phyloP scores from a whole-genome alignment of 2,888 invertebrate species.

The Limnephilus marmoratus region DNA sequence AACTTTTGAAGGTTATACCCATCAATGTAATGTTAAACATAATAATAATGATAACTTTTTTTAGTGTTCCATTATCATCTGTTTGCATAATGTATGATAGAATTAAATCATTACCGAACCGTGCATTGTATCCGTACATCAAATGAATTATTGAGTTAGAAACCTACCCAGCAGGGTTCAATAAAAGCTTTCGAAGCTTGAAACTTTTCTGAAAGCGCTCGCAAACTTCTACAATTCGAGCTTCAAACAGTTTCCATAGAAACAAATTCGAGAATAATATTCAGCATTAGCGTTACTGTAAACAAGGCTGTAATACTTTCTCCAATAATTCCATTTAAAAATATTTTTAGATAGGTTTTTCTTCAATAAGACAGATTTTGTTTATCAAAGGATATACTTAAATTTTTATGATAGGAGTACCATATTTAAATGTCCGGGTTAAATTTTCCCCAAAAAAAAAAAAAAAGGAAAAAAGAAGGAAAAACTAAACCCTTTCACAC shows the following conservation, averaged over 20 bases:
- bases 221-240: not conserved
- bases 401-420: not conserved
- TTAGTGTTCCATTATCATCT: not conserved
- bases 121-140: not conserved
- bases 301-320: not conserved
- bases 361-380: not conserved
- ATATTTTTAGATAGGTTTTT: not conserved
- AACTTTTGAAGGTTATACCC: too few species aligned
- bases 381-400: not conserved
- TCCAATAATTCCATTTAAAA: not conserved
- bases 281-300: not conserved
- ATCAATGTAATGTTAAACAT: too few species aligned
- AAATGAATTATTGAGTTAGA: not conserved
- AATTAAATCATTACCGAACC: not conserved
- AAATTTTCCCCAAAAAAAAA: too few species aligned
- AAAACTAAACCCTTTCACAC: too few species aligned
- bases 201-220: not conserved
- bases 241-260: conserved; percentile 6
- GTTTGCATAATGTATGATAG: not conserved
- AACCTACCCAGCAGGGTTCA: not conserved
- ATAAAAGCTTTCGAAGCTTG: not conserved
- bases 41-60: too few species aligned
- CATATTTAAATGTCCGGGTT: too few species aligned
- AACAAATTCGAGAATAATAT: conserved; percentile 13
- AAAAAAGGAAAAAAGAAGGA: too few species aligned